Base-by-base conservation (phyloP, 1,140 invertebrate genomes). In the Battus philenor region DNA sequence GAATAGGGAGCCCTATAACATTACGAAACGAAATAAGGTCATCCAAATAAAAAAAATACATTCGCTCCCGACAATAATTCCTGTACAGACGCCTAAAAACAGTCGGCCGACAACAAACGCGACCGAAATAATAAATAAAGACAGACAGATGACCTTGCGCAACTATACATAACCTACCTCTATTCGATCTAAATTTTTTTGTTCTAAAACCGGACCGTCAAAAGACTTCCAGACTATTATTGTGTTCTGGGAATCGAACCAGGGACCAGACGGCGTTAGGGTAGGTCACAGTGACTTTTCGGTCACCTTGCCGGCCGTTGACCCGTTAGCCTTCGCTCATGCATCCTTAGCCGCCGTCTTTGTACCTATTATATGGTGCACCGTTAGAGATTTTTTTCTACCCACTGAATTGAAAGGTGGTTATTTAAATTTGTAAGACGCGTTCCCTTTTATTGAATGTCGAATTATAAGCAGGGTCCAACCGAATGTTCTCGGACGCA, bases 241-340 rank as follows among this genome's bases (percentile, higher is more conserved):
- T 39, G 50, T 39, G 48, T 76, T 71, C 73, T 73, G 66, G 68
- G 69, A 74, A 74, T 49, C 50, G 51, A 69, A 69, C 55, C 51
- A 44, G 33, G 48, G 45, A 47, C 38, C 55, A 59, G 61, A 63
- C 66, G 38, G 38, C 38, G 49, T 72, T 74, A 59, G 67, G 74
- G 61, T 73, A 77, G 70, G 71, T 74, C 71, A 65, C 54, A 58
- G 55, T 68, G 68, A 68, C 70, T 56, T 63, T 59, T 12, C 33
- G 57, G 65, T 75, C 74, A 78, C 74, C 74, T 78, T 75, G 58
- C n/a, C 32, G 68, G 53, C 53, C 67, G 53, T 53, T 68, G 71
- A 75, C 59, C 68, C 47, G 49, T 50, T 57, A 54, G 47, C 63
- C 60, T 71, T 68, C 12, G 24, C 16, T 36, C 20, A 15, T 36